Conservation (phyloP, 2,888 invertebrate genomes). For the Dysmachus trigonus region DNA sequence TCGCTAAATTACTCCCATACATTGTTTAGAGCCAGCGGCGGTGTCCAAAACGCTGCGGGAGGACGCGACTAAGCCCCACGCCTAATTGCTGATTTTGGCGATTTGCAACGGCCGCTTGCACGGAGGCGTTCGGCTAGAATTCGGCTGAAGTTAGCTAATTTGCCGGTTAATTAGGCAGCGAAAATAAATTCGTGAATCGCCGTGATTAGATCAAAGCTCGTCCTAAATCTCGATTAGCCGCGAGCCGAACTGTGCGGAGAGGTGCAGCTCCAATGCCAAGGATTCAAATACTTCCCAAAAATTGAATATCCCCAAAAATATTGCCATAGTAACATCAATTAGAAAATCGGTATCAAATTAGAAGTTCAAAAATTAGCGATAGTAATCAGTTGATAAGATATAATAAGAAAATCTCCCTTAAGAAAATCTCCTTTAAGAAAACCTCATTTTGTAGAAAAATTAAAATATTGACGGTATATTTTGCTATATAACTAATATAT, state of each 20-base stretch:
- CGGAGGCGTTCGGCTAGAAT: background rate
- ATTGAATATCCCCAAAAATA: background rate
- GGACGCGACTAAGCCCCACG: background rate
- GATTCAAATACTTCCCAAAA: background rate
- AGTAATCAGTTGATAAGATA: no score
- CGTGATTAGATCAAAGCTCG: background rate
- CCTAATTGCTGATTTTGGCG: background rate
- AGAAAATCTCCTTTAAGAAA: no score
- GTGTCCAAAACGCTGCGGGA: background rate
- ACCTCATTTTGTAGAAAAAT: no score
- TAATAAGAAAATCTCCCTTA: no score
- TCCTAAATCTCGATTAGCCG: background rate
- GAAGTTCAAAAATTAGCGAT: no score
- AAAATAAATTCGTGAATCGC: background rate
- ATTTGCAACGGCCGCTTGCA: background rate
- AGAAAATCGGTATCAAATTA: background rate
- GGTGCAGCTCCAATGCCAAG: background rate
- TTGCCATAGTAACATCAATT: background rate
- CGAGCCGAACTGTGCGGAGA: background rate
- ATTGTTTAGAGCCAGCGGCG: constrained; percentile 25
- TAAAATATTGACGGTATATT: no score
- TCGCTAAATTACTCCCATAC: constrained; percentile 14
- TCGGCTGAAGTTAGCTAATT: background rate
- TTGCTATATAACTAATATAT: no score
- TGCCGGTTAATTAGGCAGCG: background rate